Evolutionary conservation across 2,888 invertebrate species (phyloP), one percentile per base, ranked within the genome.

Genomic region (Orthonevra nobilis): DNA sequence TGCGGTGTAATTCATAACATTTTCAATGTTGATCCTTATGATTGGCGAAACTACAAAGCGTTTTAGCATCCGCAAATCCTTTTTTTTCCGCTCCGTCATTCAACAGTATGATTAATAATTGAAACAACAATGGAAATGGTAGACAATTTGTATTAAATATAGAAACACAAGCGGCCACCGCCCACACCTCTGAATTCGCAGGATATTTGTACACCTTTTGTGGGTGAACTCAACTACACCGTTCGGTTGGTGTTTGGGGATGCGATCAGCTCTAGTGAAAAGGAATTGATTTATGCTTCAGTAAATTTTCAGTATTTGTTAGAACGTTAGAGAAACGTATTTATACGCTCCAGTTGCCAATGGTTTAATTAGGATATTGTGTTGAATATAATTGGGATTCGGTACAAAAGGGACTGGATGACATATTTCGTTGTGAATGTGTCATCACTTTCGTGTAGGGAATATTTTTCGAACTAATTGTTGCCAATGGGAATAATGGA

Each of bases 221-320:
- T 50, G 20, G 19, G 40, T 7, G 12, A 46, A 40, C 38, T 26
- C 36, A 34, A 34, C 38, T 38, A 34, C 9, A 9, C 1, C 7
- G 36, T 10, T 7, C 17, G 2, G 10, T 19, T 9, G 6, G 3
- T 17, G 20, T 23, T 7, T 36, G 5, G 9, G 20, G 14, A 19
- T 38, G 20, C 14, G 46, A 30, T 19, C 12, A 17, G 17, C 26
- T n/a, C n/a, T 32, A 68, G 66, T 74, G 52, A 46, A 68, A 74
- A 68, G 66, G 52, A 74, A 68, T 74, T 68, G 74, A 74, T 74
- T 68, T 68, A 74, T 74, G 74, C 74, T 68, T 68, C 68, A 68
- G 74, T 74, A 74, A 74, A 74, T 74, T 73, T 73, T 73, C 73
- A 60, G 42, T 60, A 74, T 74, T 74, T 68, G 74, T 68, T 68